Conservation (phyloP, 2,797 vertebrate species). For the Pteronotus mesoamericanus region DNA sequence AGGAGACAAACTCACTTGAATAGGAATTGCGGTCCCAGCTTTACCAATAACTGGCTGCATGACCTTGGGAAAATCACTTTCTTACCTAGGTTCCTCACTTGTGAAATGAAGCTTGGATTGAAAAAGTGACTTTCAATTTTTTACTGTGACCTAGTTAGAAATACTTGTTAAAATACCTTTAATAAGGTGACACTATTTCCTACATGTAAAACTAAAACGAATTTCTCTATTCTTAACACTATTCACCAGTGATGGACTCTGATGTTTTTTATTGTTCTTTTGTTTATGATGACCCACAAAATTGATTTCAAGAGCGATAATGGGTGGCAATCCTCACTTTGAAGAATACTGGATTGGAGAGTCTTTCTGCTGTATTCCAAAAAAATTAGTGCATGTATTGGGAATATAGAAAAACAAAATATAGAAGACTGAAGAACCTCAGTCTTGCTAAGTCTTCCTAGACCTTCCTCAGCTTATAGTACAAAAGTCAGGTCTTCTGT, state of each 20-base stretch:
- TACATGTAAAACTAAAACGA: not conserved
- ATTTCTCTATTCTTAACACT: not conserved
- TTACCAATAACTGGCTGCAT: not conserved
- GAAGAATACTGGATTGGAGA: not conserved
- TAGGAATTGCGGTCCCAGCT: not conserved
- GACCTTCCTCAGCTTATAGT: not conserved
- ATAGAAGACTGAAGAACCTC: not conserved
- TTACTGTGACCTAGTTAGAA: not conserved
- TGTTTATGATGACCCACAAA: not conserved
- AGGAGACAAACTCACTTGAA: not conserved
- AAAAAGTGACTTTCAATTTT: not conserved
- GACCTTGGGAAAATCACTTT: not conserved
- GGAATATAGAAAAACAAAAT: not conserved
- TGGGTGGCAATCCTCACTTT: not conserved
- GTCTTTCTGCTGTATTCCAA: not conserved
- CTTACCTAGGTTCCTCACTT: not conserved
- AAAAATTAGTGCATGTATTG: not conserved
- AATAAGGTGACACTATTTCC: not conserved
- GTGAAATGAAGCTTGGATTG: conserved; percentile 10
- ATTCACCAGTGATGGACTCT: not conserved
- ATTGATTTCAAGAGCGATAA: not conserved
- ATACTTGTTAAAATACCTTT: not conserved
- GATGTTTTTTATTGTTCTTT: not conserved
- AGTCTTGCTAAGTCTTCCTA: not conserved
- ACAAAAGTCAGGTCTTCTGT: not conserved